Evolutionary conservation across 2,113 vertebrate species (phyloP).

Genomic region (Psammodynastes pulverulentus): DNA sequence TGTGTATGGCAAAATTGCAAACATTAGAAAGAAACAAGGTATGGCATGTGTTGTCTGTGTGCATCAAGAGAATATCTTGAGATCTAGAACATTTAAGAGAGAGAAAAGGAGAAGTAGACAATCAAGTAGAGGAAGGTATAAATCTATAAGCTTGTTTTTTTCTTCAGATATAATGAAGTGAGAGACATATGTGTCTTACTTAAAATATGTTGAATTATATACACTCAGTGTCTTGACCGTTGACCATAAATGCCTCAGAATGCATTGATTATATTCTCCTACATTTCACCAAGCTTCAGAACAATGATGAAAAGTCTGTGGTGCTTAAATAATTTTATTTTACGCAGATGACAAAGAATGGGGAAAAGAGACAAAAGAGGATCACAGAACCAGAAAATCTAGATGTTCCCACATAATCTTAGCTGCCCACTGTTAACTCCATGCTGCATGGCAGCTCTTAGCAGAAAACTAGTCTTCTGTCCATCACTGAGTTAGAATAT

Average conservation of each 20-base stretch:
- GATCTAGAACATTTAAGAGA: background rate
- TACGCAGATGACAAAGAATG: background rate
- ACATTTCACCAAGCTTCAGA: background rate
- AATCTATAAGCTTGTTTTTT: background rate
- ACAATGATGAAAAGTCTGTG: background rate
- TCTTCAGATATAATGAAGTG: background rate
- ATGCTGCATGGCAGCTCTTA: background rate
- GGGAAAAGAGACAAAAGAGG: background rate
- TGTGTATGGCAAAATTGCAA: background rate
- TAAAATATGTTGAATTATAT: background rate
- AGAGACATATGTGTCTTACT: background rate
- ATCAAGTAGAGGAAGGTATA: background rate
- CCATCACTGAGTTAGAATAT: background rate
- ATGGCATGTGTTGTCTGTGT: background rate
- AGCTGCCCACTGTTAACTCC: background rate
- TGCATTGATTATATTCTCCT: background rate
- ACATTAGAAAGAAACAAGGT: background rate
- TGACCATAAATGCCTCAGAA: background rate
- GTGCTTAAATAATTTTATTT: background rate
- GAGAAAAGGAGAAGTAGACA: background rate
- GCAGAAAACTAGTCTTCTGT: background rate
- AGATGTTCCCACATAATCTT: too few species aligned
- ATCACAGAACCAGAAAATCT: background rate
- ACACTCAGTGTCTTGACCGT: background rate
- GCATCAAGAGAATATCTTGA: background rate